Percentiles rank a stretch among this genome's conserved stretches.
These are phyloP conservation scores for Aleiodes sp. DNA, from an alignment of 1,140 invertebrate species.

Conservation along the genomic window DNA sequence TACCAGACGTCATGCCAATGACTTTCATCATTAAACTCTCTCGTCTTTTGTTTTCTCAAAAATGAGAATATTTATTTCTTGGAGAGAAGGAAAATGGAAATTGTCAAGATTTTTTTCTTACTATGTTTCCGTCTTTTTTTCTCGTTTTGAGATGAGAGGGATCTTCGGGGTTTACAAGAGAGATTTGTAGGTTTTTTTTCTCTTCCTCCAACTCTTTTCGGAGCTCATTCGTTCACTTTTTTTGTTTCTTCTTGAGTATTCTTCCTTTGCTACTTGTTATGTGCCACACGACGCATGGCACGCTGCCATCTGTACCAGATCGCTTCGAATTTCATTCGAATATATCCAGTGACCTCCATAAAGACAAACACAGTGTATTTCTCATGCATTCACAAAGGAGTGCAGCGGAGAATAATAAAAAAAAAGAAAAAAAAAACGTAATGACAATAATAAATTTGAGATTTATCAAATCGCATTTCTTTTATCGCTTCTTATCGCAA, in stretches of 20 bases:
- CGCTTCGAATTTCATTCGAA: slow-evolving; percentile 29
- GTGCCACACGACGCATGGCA: slow-evolving; percentile 17
- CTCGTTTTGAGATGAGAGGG: no score
- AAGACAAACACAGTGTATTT: slow-evolving; percentile 14
- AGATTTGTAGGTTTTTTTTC: slow-evolving; percentile 7
- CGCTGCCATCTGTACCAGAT: slow-evolving; percentile 31
- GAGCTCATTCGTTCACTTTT: background rate
- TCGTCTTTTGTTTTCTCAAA: background rate
- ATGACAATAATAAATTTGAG: background rate
- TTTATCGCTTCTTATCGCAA: no score
- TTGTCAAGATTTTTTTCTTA: no score
- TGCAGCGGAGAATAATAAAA: background rate
- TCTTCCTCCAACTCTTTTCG: background rate
- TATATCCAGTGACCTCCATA: slow-evolving; percentile 34
- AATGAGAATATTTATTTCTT: no score
- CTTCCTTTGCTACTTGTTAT: slow-evolving; percentile 16
- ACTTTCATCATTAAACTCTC: slow-evolving; percentile 21
- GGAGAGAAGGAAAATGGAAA: no score
- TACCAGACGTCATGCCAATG: slow-evolving; percentile 26
- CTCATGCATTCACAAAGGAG: background rate
- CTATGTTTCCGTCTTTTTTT: no score
- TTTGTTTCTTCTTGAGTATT: background rate
- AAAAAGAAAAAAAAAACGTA: background rate
- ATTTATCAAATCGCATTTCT: background rate
- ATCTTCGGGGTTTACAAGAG: background rate